Evolutionary conservation across 2,797 vertebrate species (phyloP).

Genomic region (Poecilia velifera): DNA sequence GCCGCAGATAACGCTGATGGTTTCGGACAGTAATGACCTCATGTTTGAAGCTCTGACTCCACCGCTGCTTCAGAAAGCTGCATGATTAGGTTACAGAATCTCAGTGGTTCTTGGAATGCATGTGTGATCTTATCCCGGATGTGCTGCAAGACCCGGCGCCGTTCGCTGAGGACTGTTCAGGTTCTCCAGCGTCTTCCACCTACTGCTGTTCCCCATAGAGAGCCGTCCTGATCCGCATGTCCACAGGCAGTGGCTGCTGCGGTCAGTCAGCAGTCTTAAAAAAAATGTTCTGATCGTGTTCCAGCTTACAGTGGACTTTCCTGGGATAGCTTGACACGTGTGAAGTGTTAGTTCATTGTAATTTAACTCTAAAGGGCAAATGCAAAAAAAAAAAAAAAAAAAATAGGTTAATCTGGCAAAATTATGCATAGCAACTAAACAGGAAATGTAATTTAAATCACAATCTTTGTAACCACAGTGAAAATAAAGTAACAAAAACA

Average conservation of each 20-base stretch:
- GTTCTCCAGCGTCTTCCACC: neutral
- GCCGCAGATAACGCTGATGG: neutral
- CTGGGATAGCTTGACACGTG: neutral
- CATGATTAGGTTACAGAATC: neutral
- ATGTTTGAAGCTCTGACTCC: slow-evolving; percentile 2
- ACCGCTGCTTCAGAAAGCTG: neutral
- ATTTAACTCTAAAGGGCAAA: neutral
- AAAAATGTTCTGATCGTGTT: neutral
- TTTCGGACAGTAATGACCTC: neutral
- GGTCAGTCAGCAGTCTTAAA: neutral
- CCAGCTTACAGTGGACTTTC: neutral
- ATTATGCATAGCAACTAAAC: neutral
- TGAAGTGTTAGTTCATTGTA: neutral
- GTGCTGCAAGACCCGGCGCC: neutral
- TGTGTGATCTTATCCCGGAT: neutral
- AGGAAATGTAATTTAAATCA: neutral
- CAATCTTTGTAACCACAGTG: neutral
- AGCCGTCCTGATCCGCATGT: neutral
- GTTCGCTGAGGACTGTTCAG: neutral
- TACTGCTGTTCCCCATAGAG: neutral
- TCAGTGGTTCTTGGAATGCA: neutral
- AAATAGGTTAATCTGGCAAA: neutral
- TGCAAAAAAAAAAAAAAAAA: neutral
- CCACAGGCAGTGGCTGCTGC: neutral
- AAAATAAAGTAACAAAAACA: neutral